Conservation (phyloP, 2,888 invertebrate species). For the Selenia dentaria region DNA sequence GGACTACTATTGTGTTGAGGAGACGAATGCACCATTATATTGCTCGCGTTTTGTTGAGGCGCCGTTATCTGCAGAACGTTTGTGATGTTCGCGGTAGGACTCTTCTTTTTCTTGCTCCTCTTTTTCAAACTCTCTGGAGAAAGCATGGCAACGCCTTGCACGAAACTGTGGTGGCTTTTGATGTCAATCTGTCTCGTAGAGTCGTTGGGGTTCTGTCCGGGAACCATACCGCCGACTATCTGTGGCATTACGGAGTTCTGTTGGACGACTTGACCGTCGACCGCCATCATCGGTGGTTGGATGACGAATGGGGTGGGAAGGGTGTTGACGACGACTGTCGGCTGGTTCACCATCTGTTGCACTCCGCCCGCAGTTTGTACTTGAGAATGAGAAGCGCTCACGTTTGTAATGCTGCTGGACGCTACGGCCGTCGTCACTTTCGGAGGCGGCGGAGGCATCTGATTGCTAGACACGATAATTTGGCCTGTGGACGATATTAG, state of each 20-base stretch:
- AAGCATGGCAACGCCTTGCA: conserved; percentile 79
- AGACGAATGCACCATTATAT: conserved; percentile 84
- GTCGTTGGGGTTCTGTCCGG: conserved; percentile 78
- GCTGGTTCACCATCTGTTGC: conserved; percentile 89
- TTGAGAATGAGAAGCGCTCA: conserved; percentile 87
- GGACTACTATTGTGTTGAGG: conserved; percentile 77
- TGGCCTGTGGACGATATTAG: conserved; percentile 91
- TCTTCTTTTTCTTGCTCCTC: conserved; percentile 90
- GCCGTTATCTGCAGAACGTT: conserved; percentile 89
- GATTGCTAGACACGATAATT: conserved; percentile 87
- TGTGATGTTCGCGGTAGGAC: conserved; percentile 87
- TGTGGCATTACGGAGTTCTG: conserved; percentile 89
- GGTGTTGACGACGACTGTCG: conserved; percentile 92
- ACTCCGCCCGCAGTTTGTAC: conserved; percentile 71
- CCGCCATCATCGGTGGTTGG: conserved; percentile 90
- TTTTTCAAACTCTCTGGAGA: conserved; percentile 89
- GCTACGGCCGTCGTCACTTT: conserved; percentile 83
- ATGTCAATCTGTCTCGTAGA: conserved; percentile 82
- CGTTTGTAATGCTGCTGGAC: conserved; percentile 86
- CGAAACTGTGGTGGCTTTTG: conserved; percentile 71
- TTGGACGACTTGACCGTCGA: conserved; percentile 88
- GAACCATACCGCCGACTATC: conserved; percentile 86
- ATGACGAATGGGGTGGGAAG: conserved; percentile 91
- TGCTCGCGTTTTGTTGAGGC: conserved; percentile 86
- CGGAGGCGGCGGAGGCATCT: conserved; percentile 88